A percentile compares a stretch with the other conserved stretches of the same genome.
Evolutionary conservation across 1,140 invertebrate genomes (phyloP).

Genomic region (Tribolium castaneum): DNA sequence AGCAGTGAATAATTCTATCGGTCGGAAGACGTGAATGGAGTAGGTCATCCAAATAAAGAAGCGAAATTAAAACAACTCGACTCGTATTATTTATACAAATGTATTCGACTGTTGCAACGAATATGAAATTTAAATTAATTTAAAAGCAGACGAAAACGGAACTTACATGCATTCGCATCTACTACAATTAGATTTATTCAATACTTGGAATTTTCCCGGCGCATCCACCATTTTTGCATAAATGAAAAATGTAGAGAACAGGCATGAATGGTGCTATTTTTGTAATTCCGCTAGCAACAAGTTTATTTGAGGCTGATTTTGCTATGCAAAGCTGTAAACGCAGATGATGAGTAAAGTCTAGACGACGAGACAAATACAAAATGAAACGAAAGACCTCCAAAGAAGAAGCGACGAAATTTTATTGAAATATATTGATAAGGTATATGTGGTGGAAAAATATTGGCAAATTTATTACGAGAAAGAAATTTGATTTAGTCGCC

Average conservation of each 20-base stretch:
- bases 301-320: conserved; percentile 3
- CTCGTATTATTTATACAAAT: conserved; percentile 7
- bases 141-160: background rate
- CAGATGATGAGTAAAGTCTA: conserved; percentile 12
- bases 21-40: conserved; percentile 23
- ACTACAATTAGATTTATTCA: background rate
- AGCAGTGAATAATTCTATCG: conserved; percentile 39
- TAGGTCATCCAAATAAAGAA: background rate
- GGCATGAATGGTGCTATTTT: background rate
- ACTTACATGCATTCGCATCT: background rate
- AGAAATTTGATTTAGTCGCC: background rate
- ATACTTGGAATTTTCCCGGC: background rate
- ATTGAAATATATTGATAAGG: conserved; percentile 2
- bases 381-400: conserved; percentile 4
- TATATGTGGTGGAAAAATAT: background rate
- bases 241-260: no score
- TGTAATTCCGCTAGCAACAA: conserved; percentile 18
- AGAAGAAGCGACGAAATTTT: background rate
- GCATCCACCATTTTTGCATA: background rate
- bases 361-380: conserved; percentile 17
- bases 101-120: background rate
- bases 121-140: conserved; percentile 7
- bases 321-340: conserved; percentile 17
- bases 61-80: background rate
- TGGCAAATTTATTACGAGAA: background rate